phyloP scores from a whole-genome alignment of 2,888 invertebrate genomes.

The Mellilla xanthometata region DNA sequence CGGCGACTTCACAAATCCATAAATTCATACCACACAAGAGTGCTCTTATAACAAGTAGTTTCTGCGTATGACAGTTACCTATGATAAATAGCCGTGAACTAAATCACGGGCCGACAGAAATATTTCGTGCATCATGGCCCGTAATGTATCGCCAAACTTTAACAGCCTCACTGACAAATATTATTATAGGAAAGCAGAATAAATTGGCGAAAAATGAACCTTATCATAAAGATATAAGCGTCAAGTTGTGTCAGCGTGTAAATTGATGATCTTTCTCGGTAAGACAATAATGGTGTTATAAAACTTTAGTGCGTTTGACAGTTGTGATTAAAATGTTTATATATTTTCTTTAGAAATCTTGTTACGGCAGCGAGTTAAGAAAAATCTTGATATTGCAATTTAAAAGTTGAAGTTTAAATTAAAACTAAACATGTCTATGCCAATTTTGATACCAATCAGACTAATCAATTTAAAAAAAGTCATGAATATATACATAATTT shows the following conservation, averaged over 20 bases:
- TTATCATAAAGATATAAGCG: no score
- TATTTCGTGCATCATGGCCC: constrained; percentile 60
- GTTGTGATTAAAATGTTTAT: constrained; percentile 1
- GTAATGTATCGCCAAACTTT: constrained; percentile 55
- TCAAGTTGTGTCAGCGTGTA: no score
- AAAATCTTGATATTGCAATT: no score
- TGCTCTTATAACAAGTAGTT: constrained; percentile 25
- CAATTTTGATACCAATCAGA: no score
- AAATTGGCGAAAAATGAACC: no score
- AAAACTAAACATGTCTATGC: no score
- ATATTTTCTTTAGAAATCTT: no score
- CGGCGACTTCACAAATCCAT: background rate
- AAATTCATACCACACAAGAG: constrained; percentile 24
- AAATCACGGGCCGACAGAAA: constrained; percentile 55
- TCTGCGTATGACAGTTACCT: constrained; percentile 57
- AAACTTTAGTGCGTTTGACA: constrained; percentile 4
- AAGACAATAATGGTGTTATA: background rate
- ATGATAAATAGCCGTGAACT: constrained; percentile 60
- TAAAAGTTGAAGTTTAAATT: no score
- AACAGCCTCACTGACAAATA: constrained; percentile 24
- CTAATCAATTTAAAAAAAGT: no score
- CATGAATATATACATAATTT: no score
- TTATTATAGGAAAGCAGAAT: no score
- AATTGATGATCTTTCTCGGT: constrained; percentile 1
- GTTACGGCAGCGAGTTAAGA: no score